Percentiles rank a stretch among this genome's conserved stretches.
phyloP scores from a whole-genome alignment of 2,888 invertebrate species.

The Trimorus sp. region DNA sequence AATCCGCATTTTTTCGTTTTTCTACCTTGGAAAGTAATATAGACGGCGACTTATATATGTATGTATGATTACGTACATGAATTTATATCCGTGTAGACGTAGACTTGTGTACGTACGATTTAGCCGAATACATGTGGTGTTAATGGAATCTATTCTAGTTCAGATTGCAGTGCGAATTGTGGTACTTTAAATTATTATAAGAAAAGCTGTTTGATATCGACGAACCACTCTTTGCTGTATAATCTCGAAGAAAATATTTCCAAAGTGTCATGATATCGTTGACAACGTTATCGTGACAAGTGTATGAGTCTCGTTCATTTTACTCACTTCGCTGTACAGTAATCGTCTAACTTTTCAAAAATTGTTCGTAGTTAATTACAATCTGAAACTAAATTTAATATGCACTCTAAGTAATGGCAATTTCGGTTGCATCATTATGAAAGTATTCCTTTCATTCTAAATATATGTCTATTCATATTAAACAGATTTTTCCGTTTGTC shows the following conservation, averaged over 20 bases:
- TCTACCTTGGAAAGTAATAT: slow-evolving; percentile 36
- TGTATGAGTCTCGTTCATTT: not conserved
- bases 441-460: too few relatives aligned
- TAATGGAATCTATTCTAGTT: slow-evolving; percentile 78
- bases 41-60: slow-evolving; percentile 21
- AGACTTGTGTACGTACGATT: slow-evolving; percentile 19
- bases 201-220: slow-evolving; percentile 41
- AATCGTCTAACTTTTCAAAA: too few relatives aligned
- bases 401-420: too few relatives aligned
- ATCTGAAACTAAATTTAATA: too few relatives aligned
- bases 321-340: not conserved
- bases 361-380: too few relatives aligned
- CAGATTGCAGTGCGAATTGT: slow-evolving; percentile 77
- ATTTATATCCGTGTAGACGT: slow-evolving; percentile 6
- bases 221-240: slow-evolving; percentile 29
- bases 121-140: slow-evolving; percentile 68
- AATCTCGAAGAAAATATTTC: slow-evolving; percentile 36
- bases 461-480: too few relatives aligned
- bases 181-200: slow-evolving; percentile 52
- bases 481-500: too few relatives aligned
- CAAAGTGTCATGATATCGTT: slow-evolving; percentile 12
- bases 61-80: slow-evolving; percentile 19
- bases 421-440: too few relatives aligned
- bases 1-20: slow-evolving; percentile 59
- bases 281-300: not conserved